phyloP scores from a whole-genome alignment of 2,113 vertebrate species.

The Panurus biarmicus region DNA sequence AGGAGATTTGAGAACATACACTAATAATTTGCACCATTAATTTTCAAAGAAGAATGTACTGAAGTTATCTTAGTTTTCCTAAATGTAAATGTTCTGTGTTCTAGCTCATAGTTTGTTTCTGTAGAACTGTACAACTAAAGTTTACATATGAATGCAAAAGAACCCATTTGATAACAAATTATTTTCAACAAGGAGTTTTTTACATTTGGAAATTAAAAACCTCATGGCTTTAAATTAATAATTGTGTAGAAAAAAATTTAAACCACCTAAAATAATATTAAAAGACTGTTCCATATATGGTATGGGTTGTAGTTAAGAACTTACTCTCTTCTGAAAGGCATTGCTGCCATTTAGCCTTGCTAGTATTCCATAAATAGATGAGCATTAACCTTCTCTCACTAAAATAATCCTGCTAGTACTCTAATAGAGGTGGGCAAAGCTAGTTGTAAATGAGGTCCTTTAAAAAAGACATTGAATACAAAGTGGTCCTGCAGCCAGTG shows the following conservation, averaged over 20 bases:
- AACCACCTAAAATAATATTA: not conserved
- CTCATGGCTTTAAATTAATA: not conserved
- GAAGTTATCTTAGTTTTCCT: not conserved
- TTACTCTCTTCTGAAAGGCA: not conserved
- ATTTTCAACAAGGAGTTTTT: not conserved
- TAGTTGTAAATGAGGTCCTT: not conserved
- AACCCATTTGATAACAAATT: not conserved
- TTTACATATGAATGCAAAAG: not conserved
- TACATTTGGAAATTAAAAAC: not conserved
- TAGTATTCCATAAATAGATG: not conserved
- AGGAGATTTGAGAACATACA: not conserved
- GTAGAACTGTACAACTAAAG: not conserved
- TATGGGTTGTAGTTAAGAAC: not conserved
- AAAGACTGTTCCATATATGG: not conserved
- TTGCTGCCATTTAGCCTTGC: not conserved
- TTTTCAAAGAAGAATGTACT: not conserved
- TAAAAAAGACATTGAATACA: not conserved
- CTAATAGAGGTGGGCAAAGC: not conserved
- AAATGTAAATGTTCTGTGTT: not conserved
- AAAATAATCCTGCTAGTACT: not conserved
- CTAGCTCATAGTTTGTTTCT: not conserved
- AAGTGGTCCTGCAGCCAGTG: not conserved
- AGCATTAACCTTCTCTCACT: not conserved
- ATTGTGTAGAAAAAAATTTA: not conserved
- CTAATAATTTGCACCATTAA: not conserved